phyloP scores from a whole-genome alignment of 1,140 invertebrate species.

The Bathynomus jamesi region DNA sequence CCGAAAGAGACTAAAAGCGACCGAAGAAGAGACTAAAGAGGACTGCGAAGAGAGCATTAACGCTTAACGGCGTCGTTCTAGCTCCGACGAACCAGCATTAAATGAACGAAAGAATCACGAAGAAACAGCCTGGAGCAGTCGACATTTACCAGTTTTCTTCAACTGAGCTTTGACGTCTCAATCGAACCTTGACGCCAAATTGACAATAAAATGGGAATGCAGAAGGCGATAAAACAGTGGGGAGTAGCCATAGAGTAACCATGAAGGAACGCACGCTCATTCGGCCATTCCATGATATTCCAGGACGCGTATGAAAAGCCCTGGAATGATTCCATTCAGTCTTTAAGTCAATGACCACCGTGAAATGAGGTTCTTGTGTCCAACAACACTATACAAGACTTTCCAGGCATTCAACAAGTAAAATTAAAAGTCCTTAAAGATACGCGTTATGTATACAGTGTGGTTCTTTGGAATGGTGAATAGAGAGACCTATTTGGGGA shows the following conservation, averaged over 20 bases:
- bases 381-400: background rate
- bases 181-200: background rate
- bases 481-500: no score
- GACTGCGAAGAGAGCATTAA: background rate
- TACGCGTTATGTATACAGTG: no score
- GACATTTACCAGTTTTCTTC: background rate
- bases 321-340: background rate
- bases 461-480: background rate
- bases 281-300: background rate
- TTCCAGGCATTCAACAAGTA: background rate
- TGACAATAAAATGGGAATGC: background rate
- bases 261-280: background rate
- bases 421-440: background rate
- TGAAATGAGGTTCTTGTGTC: background rate
- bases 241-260: background rate
- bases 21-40: background rate
- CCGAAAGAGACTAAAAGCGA: background rate
- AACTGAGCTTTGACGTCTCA: background rate
- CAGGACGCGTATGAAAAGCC: background rate
- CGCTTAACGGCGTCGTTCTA: no score
- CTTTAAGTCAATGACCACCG: background rate
- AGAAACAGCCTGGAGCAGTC: background rate
- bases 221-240: background rate
- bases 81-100: no score
- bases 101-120: background rate